A percentile compares a stretch with the other conserved stretches of the same genome.
phyloP scores from a whole-genome alignment of 2,888 invertebrate species.

The Stratiomys singularior region DNA sequence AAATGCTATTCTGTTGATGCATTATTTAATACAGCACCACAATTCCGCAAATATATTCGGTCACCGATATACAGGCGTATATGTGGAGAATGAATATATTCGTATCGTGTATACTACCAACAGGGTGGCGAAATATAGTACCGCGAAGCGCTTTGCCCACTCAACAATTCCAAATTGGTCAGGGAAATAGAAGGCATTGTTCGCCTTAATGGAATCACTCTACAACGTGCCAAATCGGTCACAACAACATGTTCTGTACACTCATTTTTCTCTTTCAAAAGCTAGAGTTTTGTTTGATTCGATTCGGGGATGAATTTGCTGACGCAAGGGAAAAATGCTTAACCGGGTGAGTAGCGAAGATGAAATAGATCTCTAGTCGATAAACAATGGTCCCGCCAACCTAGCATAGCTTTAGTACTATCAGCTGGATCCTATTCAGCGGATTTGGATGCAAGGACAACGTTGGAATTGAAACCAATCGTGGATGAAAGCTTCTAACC shows the following conservation, averaged over 20 bases:
- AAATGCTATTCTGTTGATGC: conserved; percentile 39
- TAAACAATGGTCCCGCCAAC: too few relatives aligned
- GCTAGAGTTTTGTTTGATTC: conserved; percentile 20
- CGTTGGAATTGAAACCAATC: too few relatives aligned
- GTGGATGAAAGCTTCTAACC: too few relatives aligned
- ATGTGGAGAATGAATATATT: not conserved
- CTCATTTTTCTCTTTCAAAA: not conserved
- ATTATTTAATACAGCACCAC: conserved; percentile 41
- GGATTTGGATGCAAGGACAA: too few relatives aligned
- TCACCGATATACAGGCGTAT: not conserved
- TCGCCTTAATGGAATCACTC: conserved; percentile 33
- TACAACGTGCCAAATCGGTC: conserved; percentile 38
- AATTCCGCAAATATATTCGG: conserved; percentile 37
- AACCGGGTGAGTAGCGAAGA: too few relatives aligned
- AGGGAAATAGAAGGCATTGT: conserved; percentile 16
- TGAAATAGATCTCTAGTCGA: too few relatives aligned
- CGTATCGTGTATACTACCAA: too few relatives aligned
- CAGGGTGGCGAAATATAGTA: too few relatives aligned
- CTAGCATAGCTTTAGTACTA: too few relatives aligned
- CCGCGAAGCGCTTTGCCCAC: not conserved
- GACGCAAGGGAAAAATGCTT: not conserved
- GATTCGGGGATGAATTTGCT: conserved; percentile 14
- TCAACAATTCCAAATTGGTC: not conserved
- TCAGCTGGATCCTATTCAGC: too few relatives aligned
- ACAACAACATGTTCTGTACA: not conserved